Conservation (phyloP, 1,140 invertebrate genomes). For the Trichonephila inaurata region DNA sequence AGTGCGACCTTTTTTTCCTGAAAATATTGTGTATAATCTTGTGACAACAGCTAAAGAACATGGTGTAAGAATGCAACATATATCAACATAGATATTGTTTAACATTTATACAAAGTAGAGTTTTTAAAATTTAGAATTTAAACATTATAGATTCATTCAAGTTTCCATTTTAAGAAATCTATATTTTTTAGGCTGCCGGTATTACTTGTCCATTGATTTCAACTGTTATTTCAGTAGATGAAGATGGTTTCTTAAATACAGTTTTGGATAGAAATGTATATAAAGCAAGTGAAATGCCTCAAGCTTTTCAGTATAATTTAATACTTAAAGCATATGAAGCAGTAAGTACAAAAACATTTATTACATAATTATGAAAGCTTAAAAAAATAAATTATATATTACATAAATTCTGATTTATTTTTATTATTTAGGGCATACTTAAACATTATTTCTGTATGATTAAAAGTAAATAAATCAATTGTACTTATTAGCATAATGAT, state of each 20-base stretch:
- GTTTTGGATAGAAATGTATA: slow-evolving; percentile 81
- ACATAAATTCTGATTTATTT: no score
- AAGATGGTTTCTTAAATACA: slow-evolving; percentile 80
- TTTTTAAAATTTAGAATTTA: neutral
- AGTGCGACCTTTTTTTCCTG: slow-evolving; percentile 81
- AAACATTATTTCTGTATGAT: no score
- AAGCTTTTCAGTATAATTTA: slow-evolving; percentile 81
- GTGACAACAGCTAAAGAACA: slow-evolving; percentile 80
- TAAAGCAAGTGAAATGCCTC: slow-evolving; percentile 83
- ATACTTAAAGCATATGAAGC: slow-evolving; percentile 81
- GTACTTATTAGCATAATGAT: no score
- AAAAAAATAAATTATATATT: no score
- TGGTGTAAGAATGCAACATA: slow-evolving; percentile 80
- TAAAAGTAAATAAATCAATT: no score
- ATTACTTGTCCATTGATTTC: slow-evolving; percentile 82
- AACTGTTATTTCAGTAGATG: slow-evolving; percentile 81
- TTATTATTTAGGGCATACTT: no score
- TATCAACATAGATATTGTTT: neutral
- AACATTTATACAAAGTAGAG: no score
- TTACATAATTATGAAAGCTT: no score
- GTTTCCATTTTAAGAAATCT: neutral
- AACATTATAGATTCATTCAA: neutral
- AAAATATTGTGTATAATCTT: slow-evolving; percentile 79
- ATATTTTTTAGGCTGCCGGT: slow-evolving; percentile 81
- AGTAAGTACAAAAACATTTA: neutral